These are phyloP conservation scores for Aegotheles bennettii DNA, from an alignment of 2,113 vertebrate species.

Conservation along the genomic window DNA sequence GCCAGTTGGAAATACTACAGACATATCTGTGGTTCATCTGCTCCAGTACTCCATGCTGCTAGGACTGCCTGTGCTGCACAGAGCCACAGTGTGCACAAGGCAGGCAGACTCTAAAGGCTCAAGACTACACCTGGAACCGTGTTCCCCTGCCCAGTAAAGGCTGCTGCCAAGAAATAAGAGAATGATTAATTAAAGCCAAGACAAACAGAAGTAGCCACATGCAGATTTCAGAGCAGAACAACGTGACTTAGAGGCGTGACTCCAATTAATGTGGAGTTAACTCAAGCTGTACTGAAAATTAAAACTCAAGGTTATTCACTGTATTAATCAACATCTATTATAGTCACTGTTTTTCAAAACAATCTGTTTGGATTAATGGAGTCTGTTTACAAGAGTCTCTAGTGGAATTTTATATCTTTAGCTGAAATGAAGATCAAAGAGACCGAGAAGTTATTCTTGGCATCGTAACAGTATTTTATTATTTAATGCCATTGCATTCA, in stretches of 20 bases:
- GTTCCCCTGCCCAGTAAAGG: background rate
- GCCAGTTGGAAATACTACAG: background rate
- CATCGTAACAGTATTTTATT: background rate
- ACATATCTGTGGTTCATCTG: background rate
- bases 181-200: conserved; percentile 20
- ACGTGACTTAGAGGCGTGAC: background rate
- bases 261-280: conserved; percentile 13
- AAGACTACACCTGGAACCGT: background rate
- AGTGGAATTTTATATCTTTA: conserved; percentile 23
- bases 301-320: conserved; percentile 34
- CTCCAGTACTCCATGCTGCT: background rate
- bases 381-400: background rate
- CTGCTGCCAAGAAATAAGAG: background rate
- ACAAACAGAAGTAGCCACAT: background rate
- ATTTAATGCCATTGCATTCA: conserved; percentile 11
- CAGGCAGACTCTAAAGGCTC: background rate
- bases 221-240: background rate
- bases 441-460: background rate
- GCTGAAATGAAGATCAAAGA: conserved; percentile 43
- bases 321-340: conserved; percentile 17
- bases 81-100: background rate
- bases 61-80: background rate
- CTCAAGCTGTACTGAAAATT: background rate
- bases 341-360: background rate
- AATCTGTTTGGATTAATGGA: conserved; percentile 42